A percentile compares a stretch with the other conserved stretches of the same genome.
phyloP scores from a whole-genome alignment of 2,113 vertebrate genomes.

The Sylvietta virens region DNA sequence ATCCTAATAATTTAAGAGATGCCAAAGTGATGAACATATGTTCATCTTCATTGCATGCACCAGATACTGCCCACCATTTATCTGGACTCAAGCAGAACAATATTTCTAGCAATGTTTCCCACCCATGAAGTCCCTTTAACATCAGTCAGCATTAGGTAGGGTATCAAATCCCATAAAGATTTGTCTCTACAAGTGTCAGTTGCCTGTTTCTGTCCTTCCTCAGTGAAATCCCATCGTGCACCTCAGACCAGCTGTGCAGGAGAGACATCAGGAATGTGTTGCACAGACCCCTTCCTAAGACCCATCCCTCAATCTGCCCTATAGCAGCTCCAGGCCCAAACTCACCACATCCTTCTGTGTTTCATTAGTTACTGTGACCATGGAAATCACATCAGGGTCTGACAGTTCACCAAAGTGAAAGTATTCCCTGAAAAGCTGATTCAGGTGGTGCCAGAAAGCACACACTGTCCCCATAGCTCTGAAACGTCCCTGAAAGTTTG shows the following conservation, averaged over 20 bases:
- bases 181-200: neutral
- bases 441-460: neutral
- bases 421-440: neutral
- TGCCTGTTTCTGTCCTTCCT: neutral
- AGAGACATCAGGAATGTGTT: neutral
- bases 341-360: neutral
- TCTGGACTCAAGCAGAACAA: neutral
- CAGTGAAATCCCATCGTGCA: fast-evolving
- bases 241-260: neutral
- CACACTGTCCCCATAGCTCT: neutral
- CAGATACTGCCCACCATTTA: neutral
- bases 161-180: neutral
- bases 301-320: neutral
- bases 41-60: neutral
- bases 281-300: neutral
- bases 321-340: neutral
- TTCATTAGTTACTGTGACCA: neutral
- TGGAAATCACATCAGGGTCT: neutral
- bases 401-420: neutral
- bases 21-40: neutral
- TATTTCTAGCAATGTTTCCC: neutral
- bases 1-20: neutral
- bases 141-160: neutral
- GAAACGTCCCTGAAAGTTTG: neutral
- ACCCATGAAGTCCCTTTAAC: neutral